Evolutionary conservation across 2,797 vertebrate genomes (phyloP).

Genomic region (Gymnoscopelus braueri): DNA sequence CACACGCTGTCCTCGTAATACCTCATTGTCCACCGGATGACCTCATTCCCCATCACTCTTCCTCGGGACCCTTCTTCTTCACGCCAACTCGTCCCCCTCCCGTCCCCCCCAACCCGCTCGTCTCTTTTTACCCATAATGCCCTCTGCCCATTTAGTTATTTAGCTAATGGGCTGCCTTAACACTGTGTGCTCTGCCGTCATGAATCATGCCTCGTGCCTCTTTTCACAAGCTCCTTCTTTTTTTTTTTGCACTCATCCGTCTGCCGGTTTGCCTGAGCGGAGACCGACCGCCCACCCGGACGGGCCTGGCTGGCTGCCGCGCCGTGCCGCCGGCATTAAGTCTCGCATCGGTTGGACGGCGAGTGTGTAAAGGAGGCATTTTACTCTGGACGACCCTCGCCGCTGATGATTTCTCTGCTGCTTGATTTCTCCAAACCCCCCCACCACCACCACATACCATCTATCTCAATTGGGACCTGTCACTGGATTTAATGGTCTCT

Average conservation of each 20-base stretch:
- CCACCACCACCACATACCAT: conserved; percentile 6
- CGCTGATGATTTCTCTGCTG: too few species aligned
- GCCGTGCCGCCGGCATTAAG: neutral
- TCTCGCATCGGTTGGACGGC: conserved; percentile 16
- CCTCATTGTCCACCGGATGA: conserved; percentile 19
- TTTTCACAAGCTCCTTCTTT: conserved; percentile 21
- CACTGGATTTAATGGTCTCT: conserved; percentile 23
- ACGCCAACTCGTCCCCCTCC: neutral
- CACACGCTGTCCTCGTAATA: conserved; percentile 8
- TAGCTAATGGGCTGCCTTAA: conserved; percentile 41
- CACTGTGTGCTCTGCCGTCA: conserved; percentile 7
- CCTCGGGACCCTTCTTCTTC: conserved; percentile 21
- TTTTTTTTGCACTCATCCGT: conserved; percentile 35
- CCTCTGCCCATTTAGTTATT: conserved; percentile 32
- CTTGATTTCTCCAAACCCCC: too few species aligned
- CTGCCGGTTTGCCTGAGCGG: neutral
- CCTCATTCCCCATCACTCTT: conserved; percentile 23
- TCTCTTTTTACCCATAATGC: conserved; percentile 7
- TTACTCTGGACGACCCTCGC: neutral
- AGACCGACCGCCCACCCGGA: too few species aligned
- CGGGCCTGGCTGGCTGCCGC: too few species aligned
- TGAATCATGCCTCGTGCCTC: conserved; percentile 22
- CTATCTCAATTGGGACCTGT: conserved; percentile 32
- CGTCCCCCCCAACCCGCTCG: neutral
- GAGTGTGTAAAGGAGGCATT: conserved; percentile 5